A percentile compares a stretch with the other conserved stretches of the same genome.
phyloP scores from a whole-genome alignment of 2,888 invertebrate species.

The Nasonia oneida region DNA sequence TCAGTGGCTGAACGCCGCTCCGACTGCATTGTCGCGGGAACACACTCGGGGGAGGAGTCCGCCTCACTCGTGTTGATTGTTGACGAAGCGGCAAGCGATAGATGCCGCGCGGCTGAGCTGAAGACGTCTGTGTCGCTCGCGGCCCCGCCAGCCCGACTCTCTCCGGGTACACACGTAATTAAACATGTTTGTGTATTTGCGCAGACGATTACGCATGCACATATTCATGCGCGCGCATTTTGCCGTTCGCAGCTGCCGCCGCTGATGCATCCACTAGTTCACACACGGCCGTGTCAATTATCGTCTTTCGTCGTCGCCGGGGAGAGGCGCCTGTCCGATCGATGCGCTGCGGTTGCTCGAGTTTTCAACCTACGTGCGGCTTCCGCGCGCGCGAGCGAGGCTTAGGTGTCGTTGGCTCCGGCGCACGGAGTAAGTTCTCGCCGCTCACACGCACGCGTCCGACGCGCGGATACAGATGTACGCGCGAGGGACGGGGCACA shows the following conservation, averaged over 20 bases:
- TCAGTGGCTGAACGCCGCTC: background rate
- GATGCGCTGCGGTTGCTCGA: slow-evolving; percentile 41
- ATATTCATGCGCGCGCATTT: slow-evolving; percentile 54
- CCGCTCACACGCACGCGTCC: background rate
- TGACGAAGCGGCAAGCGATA: background rate
- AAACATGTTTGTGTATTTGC: slow-evolving; percentile 60
- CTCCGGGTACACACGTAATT: slow-evolving; percentile 52
- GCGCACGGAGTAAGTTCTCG: background rate
- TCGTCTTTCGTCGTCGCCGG: background rate
- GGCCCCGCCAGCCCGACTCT: background rate
- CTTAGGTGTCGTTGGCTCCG: background rate
- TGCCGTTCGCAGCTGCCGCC: background rate
- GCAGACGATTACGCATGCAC: slow-evolving; percentile 51
- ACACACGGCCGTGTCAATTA: background rate
- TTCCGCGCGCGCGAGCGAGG: slow-evolving; percentile 28
- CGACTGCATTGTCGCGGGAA: background rate
- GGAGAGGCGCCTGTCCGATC: background rate
- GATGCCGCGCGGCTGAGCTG: background rate
- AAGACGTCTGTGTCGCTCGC: slow-evolving; percentile 9
- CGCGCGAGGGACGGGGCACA: no score
- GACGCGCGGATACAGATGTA: background rate
- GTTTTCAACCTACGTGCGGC: slow-evolving; percentile 57
- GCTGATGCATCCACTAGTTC: background rate
- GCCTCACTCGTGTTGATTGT: slow-evolving; percentile 13
- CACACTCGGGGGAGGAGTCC: background rate